phyloP scores from a whole-genome alignment of 2,113 vertebrate genomes.

The Mustela nigripes region DNA sequence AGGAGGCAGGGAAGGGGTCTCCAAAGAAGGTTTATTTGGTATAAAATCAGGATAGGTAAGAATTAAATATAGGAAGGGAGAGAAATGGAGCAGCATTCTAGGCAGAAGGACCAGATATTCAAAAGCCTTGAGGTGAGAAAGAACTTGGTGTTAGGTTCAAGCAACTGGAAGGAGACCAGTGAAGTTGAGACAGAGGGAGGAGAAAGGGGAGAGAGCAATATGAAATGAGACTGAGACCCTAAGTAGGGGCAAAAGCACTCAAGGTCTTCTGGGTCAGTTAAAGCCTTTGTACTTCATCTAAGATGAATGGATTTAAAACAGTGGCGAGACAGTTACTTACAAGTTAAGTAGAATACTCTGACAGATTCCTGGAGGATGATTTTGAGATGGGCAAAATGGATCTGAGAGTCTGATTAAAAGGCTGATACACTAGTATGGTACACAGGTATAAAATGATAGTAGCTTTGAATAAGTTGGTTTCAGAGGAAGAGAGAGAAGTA shows the following conservation, averaged over 20 bases:
- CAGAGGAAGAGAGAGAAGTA: constrained; percentile 16
- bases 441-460: background rate
- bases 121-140: background rate
- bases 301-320: background rate
- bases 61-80: background rate
- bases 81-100: background rate
- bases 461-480: background rate
- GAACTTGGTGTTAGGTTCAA: background rate
- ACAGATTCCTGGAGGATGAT: background rate
- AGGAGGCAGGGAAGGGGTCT: background rate
- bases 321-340: background rate
- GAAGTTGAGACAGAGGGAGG: background rate
- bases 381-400: background rate
- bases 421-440: background rate
- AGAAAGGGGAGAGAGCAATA: background rate
- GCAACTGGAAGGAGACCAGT: background rate
- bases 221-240: background rate
- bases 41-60: background rate
- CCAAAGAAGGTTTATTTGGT: background rate
- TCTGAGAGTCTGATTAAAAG: background rate
- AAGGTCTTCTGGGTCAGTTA: background rate
- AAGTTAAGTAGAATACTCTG: background rate
- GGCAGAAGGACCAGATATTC: background rate
- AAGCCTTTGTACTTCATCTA: background rate
- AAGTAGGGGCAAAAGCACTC: background rate